phyloP scores from a whole-genome alignment of 2,113 vertebrate species.

The Crotalus helleri region DNA sequence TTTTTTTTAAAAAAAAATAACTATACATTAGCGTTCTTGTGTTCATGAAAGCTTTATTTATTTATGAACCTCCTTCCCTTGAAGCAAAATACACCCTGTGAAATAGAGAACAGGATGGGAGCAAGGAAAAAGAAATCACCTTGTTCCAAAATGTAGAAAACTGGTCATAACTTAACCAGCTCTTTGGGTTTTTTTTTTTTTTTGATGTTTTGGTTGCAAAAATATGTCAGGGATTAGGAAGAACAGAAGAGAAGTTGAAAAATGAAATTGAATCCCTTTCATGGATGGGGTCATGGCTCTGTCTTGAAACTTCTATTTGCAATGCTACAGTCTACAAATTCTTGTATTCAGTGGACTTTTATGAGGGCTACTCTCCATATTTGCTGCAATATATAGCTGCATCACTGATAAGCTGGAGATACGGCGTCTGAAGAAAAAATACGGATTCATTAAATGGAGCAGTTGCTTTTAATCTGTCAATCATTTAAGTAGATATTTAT shows the following conservation, averaged over 20 bases:
- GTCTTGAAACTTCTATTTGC: background rate
- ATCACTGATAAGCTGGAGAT: slow-evolving; percentile 3
- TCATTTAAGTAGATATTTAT: slow-evolving; percentile 42
- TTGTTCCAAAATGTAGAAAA: background rate
- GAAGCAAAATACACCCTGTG: background rate
- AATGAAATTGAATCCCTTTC: background rate
- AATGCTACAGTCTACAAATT: background rate
- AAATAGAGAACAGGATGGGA: background rate
- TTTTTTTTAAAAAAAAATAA: background rate
- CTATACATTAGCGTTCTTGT: background rate
- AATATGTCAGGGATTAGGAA: background rate
- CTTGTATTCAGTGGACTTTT: background rate
- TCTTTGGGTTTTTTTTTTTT: background rate
- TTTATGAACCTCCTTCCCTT: background rate
- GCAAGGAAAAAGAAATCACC: background rate
- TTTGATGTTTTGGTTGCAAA: background rate
- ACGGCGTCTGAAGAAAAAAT: slow-evolving; percentile 35
- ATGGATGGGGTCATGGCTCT: background rate
- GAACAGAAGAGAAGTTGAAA: background rate
- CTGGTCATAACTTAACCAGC: background rate
- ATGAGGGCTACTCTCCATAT: background rate
- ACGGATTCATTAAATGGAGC: slow-evolving; percentile 41
- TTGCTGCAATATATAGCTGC: slow-evolving; percentile 21
- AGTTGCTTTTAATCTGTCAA: slow-evolving; percentile 40
- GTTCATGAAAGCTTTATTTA: background rate